A percentile compares a stretch with the other conserved stretches of the same genome.
phyloP scores from a whole-genome alignment of 2,888 invertebrate genomes.

The Epirrhoe alternata region DNA sequence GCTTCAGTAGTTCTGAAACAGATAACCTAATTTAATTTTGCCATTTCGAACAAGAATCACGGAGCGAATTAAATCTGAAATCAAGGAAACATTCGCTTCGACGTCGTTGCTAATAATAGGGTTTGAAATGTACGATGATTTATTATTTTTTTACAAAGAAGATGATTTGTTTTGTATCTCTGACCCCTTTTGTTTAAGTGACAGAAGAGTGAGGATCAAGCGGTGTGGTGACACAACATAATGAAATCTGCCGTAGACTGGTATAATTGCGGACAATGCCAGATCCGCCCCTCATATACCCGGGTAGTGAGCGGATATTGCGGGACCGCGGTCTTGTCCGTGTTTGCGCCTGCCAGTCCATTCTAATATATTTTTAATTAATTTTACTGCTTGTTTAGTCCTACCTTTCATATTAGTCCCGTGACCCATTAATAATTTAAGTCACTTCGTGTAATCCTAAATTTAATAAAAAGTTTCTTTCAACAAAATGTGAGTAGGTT shows the following conservation, averaged over 20 bases:
- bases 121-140: neutral
- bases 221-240: constrained; percentile 67
- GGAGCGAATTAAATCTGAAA: constrained; percentile 62
- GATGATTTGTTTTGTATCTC: neutral
- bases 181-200: constrained; percentile 11
- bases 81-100: constrained; percentile 57
- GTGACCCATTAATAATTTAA: neutral
- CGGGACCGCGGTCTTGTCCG: constrained; percentile 39
- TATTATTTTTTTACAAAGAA: neutral
- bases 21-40: constrained; percentile 75
- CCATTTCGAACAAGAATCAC: constrained; percentile 66
- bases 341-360: constrained; percentile 44
- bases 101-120: neutral
- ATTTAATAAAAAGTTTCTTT: neutral
- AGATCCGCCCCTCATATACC: constrained; percentile 50
- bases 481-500: too few relatives aligned
- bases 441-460: neutral
- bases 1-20: constrained; percentile 93
- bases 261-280: constrained; percentile 71
- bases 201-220: constrained; percentile 58
- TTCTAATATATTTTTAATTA: constrained; percentile 49
- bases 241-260: constrained; percentile 66
- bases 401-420: neutral
- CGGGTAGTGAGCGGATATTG: constrained; percentile 34
- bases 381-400: constrained; percentile 34